phyloP scores from a whole-genome alignment of 2,888 invertebrate genomes.

The Allophyes oxyacanthae region DNA sequence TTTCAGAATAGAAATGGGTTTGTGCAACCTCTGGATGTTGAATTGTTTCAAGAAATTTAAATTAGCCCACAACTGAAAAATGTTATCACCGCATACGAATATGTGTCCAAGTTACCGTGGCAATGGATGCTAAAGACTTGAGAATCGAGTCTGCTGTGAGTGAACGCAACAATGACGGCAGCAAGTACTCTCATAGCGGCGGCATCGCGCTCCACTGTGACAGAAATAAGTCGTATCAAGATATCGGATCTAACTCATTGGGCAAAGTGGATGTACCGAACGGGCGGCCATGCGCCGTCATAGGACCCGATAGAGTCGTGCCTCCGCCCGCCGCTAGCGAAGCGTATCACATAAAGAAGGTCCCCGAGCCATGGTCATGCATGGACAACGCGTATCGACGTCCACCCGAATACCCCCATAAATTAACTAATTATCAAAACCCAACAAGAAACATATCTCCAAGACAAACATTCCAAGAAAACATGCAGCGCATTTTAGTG shows the following conservation, averaged over 20 bases:
- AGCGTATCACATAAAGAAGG: constrained; percentile 72
- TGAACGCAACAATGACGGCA: constrained; percentile 80
- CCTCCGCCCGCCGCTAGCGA: constrained; percentile 72
- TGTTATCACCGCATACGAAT: constrained; percentile 69
- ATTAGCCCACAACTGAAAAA: constrained; percentile 65
- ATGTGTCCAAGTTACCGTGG: constrained; percentile 69
- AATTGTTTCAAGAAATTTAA: constrained; percentile 51
- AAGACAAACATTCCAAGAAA: constrained; percentile 88
- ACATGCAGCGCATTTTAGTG: constrained; percentile 86
- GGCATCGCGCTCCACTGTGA: constrained; percentile 71
- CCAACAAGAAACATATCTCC: constrained; percentile 86
- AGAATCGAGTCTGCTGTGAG: constrained; percentile 75
- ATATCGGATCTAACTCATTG: constrained; percentile 78
- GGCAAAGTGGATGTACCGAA: constrained; percentile 79
- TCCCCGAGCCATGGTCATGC: constrained; percentile 75
- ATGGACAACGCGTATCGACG: constrained; percentile 73
- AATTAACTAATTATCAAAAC: constrained; percentile 73
- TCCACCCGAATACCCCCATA: constrained; percentile 79
- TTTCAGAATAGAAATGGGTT: constrained; percentile 79
- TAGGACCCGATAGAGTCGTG: constrained; percentile 84
- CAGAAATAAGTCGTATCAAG: constrained; percentile 79
- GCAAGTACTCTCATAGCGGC: constrained; percentile 76
- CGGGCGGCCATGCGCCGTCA: constrained; percentile 85
- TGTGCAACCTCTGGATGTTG: constrained; percentile 56
- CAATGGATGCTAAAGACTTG: constrained; percentile 86